Conservation (phyloP, 2,888 invertebrate species). For the Patella depressa region DNA sequence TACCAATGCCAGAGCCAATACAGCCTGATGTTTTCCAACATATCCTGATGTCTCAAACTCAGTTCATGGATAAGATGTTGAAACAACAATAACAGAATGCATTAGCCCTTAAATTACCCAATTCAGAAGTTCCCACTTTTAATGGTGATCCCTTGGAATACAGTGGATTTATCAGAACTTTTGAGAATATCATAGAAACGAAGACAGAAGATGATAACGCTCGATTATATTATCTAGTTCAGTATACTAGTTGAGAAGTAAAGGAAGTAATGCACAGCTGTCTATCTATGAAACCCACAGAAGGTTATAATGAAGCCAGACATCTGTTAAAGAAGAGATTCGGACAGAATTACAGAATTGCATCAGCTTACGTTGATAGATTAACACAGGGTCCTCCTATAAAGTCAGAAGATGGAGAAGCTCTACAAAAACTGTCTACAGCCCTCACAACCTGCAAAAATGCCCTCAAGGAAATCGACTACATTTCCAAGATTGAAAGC, state of each 20-base stretch:
- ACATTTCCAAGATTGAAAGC: slow-evolving; percentile 15
- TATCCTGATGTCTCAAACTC: no score
- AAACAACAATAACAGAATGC: not conserved
- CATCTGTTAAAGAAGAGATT: slow-evolving; percentile 13
- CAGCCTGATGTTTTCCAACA: no score
- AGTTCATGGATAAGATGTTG: not conserved
- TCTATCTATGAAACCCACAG: slow-evolving; percentile 8
- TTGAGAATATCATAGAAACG: slow-evolving; percentile 5
- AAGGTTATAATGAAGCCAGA: slow-evolving; percentile 13
- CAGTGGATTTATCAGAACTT: not conserved
- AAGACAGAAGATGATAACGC: slow-evolving; percentile 1
- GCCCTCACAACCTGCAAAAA: slow-evolving; percentile 33
- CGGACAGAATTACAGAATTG: slow-evolving; percentile 12
- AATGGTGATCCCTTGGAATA: not conserved
- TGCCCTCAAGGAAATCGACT: slow-evolving; percentile 18
- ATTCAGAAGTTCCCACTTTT: not conserved
- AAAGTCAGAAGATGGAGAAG: slow-evolving; percentile 22
- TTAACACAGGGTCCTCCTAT: slow-evolving; percentile 13
- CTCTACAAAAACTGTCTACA: slow-evolving; percentile 29
- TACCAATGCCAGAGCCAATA: no score
- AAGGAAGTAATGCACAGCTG: slow-evolving; percentile 13
- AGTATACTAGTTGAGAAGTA: slow-evolving; percentile 16
- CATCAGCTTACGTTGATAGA: not conserved
- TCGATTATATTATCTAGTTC: slow-evolving; percentile 16
- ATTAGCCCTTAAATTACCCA: not conserved